Evolutionary conservation across 1,140 invertebrate species (phyloP).

Genomic region (Ostrea denselamellosa): DNA sequence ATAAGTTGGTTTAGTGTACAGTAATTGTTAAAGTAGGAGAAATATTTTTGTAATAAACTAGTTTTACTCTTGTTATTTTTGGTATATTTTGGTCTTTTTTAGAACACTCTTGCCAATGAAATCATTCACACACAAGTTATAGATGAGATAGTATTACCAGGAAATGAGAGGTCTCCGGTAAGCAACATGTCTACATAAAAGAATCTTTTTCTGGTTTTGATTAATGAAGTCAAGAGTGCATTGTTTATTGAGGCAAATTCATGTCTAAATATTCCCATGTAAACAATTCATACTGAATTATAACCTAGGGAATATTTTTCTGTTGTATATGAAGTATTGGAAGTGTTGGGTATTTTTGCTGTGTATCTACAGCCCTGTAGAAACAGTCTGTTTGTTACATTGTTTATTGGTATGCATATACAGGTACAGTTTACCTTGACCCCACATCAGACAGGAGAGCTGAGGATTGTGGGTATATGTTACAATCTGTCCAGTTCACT

Average conservation of each 20-base stretch:
- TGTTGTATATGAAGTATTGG: no score
- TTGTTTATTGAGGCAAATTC: no score
- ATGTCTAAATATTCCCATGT: no score
- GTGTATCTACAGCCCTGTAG: neutral
- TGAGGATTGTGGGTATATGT: slow-evolving; percentile 76
- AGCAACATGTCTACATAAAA: slow-evolving; percentile 60
- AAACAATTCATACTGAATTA: no score
- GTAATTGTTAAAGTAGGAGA: no score
- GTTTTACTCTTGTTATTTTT: no score
- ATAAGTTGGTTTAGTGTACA: no score
- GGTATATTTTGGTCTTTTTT: slow-evolving; percentile 38
- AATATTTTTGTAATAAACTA: no score
- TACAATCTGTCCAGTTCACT: slow-evolving; percentile 76
- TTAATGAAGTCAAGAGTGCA: no score
- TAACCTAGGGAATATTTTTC: no score
- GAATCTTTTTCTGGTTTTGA: no score
- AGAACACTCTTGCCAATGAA: slow-evolving; percentile 77
- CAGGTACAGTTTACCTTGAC: slow-evolving; percentile 74
- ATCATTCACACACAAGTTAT: slow-evolving; percentile 75
- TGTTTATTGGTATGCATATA: neutral
- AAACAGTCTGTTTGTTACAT: neutral
- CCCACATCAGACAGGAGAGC: slow-evolving; percentile 75
- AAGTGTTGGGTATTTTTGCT: no score
- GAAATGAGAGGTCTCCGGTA: slow-evolving; percentile 69
- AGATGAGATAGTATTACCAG: slow-evolving; percentile 71